Conservation (phyloP, 2,888 invertebrate genomes). For the Cremastobaeus sp. region DNA sequence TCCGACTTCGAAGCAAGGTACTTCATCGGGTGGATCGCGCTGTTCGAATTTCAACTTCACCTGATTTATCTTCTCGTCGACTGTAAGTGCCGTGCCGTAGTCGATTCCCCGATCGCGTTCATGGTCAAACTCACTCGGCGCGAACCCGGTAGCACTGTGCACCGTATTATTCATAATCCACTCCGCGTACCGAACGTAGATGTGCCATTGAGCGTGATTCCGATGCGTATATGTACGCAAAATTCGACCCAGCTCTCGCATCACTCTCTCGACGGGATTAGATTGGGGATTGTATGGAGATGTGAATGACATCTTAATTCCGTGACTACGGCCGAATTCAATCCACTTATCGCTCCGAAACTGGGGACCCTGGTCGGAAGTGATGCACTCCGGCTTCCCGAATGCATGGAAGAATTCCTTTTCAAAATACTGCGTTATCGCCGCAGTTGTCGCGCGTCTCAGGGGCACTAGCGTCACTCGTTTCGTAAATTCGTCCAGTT, state of each 20-base stretch:
- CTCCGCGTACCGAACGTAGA: neutral
- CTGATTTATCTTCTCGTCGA: no score
- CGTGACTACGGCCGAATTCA: neutral
- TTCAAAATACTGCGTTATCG: neutral
- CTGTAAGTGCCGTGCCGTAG: no score
- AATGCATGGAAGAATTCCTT: neutral
- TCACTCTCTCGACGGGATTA: conserved; percentile 12
- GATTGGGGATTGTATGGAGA: neutral
- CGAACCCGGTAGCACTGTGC: conserved; percentile 5
- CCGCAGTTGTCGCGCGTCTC: neutral
- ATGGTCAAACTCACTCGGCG: neutral
- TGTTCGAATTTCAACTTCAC: no score
- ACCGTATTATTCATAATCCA: conserved; percentile 4
- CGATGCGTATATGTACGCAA: neutral
- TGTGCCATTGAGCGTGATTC: conserved; percentile 7
- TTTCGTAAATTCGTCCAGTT: conserved; percentile 8
- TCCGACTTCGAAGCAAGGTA: no score
- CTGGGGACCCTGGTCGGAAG: neutral
- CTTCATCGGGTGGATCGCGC: no score
- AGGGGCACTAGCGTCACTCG: neutral
- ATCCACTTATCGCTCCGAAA: neutral
- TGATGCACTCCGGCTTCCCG: neutral
- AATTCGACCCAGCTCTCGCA: conserved; percentile 10
- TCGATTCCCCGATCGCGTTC: no score
- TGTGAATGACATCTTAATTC: neutral